Base-by-base conservation (phyloP, 1,140 invertebrate species). In the Philaenus spumarius region DNA sequence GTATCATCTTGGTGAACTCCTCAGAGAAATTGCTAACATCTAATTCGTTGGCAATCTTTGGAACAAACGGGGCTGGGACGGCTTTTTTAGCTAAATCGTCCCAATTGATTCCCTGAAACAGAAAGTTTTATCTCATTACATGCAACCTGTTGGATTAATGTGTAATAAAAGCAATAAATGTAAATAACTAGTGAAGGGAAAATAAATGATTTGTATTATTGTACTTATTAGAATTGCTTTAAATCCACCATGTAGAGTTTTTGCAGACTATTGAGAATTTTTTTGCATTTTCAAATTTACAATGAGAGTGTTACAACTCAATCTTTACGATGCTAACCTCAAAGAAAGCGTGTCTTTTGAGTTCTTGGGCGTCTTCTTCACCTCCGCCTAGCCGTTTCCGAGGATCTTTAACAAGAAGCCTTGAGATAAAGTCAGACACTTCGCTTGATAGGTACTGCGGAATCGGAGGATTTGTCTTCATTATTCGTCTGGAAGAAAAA, bases 21-120 rank as follows among this genome's bases (percentile, higher is more conserved):
- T 92, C 90, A 23, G 93, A 89, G 75, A 98, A 98, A 76, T 97
- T 97, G 67, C 90, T 93, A 3, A 93, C 91, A 76, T 98, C 95
- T 47, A 94, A 77, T 70, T 93, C 90, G 72, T 86, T 81, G 17
- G 77, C 74, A 45, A 97, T 88, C 26, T 81, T 78, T 12, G 91
- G 91, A 54, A 89, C 82, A 75, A 94, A 90, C 0, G 92, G 91
- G 0, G 91, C 89, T 4, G 79, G 71, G 20, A 93, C 79, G 58
- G 84, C 79, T 67, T 91, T 87, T 2, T 77, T 76, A 1, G 83
- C 79, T 48, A 95, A 72, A 24, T 83, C 82, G 11, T 81, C 74
- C 92, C 93, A 95, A 69, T 90, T 83, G 14, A 91, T 71, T 55
- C 75, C 74, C 77, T 83, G 68, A 63, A 76, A 53, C 65, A 58